Conservation (phyloP, 64 coral and sea anemone species). For the Montipora capricornis region DNA sequence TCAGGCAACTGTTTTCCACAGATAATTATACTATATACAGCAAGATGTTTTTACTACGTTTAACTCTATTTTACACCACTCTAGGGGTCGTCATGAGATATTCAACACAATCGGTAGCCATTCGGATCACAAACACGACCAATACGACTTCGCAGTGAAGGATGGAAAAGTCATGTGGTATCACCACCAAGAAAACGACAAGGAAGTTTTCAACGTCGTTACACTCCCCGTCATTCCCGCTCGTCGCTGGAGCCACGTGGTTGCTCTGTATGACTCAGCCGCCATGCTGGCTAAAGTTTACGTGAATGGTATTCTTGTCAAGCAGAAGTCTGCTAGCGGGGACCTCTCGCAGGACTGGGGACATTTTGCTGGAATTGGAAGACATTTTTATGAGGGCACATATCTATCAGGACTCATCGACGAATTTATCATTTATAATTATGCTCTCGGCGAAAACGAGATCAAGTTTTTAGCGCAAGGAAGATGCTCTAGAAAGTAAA, state of each 20-base stretch:
- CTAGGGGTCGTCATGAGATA: slow-evolving; percentile 87
- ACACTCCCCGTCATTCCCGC: slow-evolving; percentile 95
- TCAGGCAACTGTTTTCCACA: too few species aligned
- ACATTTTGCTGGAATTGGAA: slow-evolving; percentile 98
- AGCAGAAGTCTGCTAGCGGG: slow-evolving; percentile 88
- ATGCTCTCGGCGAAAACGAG: slow-evolving; percentile 78
- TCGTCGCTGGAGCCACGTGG: slow-evolving; percentile 87
- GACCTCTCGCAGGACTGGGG: slow-evolving; percentile 98
- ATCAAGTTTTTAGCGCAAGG: slow-evolving; percentile 85
- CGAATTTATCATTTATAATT: slow-evolving; percentile 99
- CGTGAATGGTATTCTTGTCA: slow-evolving; percentile 77
- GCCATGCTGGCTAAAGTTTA: slow-evolving; percentile 92
- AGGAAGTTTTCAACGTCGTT: slow-evolving; percentile 85
- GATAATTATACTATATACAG: background rate
- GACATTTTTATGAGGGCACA: slow-evolving; percentile 84
- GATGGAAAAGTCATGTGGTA: slow-evolving; percentile 97
- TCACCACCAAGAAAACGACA: slow-evolving; percentile 95
- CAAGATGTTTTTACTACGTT: background rate
- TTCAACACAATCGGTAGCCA: slow-evolving; percentile 98
- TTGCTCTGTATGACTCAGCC: slow-evolving; percentile 77
- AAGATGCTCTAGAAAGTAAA: slow-evolving; percentile 42
- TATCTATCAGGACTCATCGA: slow-evolving; percentile 91
- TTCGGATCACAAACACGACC: slow-evolving; percentile 97
- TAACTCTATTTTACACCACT: background rate
- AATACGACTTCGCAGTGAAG: slow-evolving; percentile 92